A percentile compares a stretch with the other conserved stretches of the same genome.
phyloP scores from a whole-genome alignment of 2,113 vertebrate species.

The Ptyas mucosa region DNA sequence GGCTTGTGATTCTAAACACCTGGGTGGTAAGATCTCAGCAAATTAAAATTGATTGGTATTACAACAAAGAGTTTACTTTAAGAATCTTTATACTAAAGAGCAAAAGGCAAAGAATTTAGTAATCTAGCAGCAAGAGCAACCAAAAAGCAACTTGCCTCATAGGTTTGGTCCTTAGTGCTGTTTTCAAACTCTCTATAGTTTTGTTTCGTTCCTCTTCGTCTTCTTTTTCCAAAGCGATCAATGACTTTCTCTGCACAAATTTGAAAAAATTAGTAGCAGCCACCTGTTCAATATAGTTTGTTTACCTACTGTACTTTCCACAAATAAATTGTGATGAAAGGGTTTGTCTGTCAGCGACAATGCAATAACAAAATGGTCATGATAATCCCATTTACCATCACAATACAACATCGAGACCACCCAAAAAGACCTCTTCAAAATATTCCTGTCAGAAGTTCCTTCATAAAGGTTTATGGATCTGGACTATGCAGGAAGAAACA shows the following conservation, averaged over 20 bases:
- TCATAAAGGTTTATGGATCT: background rate
- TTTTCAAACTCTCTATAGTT: constrained; percentile 96
- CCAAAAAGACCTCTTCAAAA: background rate
- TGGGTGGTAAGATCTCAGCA: background rate
- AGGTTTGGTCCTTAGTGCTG: constrained; percentile 92
- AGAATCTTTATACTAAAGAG: background rate
- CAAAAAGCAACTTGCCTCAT: constrained; percentile 82
- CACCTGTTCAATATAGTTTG: background rate
- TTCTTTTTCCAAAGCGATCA: constrained; percentile 93
- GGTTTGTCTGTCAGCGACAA: background rate
- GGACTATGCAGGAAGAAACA: background rate
- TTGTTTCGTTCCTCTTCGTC: constrained; percentile 97
- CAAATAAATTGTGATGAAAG: background rate
- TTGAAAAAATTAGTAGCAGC: constrained; percentile 23
- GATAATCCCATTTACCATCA: background rate
- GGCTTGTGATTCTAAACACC: background rate
- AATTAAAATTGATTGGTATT: background rate
- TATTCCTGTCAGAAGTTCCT: background rate
- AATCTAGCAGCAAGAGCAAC: background rate
- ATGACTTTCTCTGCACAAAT: constrained; percentile 83
- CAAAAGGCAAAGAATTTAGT: background rate
- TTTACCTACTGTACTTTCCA: background rate
- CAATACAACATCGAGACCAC: background rate
- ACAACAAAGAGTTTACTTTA: background rate
- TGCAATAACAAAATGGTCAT: background rate